Conservation (phyloP, 2,113 vertebrate species). For the Irena cyanogastra region DNA sequence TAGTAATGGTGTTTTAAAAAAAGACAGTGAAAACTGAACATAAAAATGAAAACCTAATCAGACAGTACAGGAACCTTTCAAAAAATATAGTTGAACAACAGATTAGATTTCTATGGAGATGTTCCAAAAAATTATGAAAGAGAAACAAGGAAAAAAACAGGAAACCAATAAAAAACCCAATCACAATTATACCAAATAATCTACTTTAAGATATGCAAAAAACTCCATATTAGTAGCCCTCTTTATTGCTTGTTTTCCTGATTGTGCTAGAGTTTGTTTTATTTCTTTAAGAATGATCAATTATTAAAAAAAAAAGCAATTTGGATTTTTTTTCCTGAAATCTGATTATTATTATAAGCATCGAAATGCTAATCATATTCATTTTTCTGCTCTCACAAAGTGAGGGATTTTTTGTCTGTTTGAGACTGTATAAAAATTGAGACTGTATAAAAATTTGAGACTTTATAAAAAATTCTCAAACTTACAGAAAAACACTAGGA, state of each 20-base stretch:
- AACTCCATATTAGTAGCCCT: neutral
- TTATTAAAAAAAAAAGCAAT: neutral
- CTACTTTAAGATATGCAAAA: neutral
- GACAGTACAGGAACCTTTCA: neutral
- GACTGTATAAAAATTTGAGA: too few relatives aligned
- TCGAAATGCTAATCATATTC: neutral
- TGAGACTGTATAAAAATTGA: neutral
- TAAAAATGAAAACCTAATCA: neutral
- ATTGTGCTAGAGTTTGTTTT: neutral
- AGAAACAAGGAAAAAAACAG: neutral
- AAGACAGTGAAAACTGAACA: neutral
- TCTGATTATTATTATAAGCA: neutral
- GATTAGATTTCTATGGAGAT: neutral
- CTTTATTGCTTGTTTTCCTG: neutral
- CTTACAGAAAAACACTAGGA: neutral
- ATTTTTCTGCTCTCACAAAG: neutral
- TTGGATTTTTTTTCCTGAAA: neutral
- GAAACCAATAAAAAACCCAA: neutral
- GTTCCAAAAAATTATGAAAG: neutral
- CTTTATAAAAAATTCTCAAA: neutral
- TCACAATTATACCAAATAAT: neutral
- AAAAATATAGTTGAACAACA: neutral
- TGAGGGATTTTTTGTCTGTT: neutral
- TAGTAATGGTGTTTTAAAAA: neutral
- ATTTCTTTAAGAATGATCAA: neutral